Conservation (phyloP, 2,113 vertebrate genomes). For the Origma solitaria region DNA sequence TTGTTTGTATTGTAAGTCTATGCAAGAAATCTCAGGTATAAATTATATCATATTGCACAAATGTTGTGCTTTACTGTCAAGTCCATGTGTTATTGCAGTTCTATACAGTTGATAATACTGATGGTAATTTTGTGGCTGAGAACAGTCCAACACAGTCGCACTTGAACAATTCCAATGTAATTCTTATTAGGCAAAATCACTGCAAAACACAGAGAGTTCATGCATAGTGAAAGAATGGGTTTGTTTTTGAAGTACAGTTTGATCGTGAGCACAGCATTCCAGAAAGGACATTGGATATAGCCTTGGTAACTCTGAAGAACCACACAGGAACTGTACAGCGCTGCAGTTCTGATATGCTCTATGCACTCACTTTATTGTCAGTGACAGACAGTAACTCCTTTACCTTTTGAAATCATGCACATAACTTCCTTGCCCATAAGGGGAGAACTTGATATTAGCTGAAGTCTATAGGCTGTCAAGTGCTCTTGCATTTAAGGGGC, state of each 20-base stretch:
- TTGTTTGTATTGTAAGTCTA: background rate
- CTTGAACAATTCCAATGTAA: background rate
- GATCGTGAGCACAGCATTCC: background rate
- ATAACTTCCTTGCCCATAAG: background rate
- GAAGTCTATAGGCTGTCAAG: background rate
- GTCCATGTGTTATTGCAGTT: background rate
- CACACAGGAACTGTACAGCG: fast-evolving
- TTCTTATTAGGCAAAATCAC: background rate
- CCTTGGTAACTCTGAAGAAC: background rate
- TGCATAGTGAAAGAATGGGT: background rate
- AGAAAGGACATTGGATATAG: background rate
- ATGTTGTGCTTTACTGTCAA: background rate
- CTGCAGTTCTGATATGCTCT: background rate
- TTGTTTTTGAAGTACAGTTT: background rate
- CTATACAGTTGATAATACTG: background rate
- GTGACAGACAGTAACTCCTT: background rate
- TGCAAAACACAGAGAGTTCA: background rate
- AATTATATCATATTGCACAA: background rate
- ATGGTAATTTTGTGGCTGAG: background rate
- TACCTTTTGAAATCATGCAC: background rate
- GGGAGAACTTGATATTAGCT: background rate
- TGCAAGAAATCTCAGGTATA: background rate
- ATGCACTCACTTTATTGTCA: background rate
- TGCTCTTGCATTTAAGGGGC: background rate
- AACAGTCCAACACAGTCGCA: background rate